Conservation (phyloP, 2,888 invertebrate species). For the Cylindroiulus punctatus region DNA sequence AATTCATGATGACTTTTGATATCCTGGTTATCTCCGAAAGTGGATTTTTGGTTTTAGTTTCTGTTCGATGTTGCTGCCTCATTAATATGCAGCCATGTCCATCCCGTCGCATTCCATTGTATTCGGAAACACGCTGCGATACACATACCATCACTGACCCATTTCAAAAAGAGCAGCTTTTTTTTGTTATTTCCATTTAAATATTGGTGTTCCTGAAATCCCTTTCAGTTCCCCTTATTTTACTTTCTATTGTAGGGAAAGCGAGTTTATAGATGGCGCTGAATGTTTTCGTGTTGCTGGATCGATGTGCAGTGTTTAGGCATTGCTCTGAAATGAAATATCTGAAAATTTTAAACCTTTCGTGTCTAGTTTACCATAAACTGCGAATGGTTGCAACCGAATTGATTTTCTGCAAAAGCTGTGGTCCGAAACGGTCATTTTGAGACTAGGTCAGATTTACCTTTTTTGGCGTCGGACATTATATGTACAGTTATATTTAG, state of each 20-base stretch:
- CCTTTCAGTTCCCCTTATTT: background rate
- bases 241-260: background rate
- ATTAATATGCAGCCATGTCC: constrained; percentile 7
- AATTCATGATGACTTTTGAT: background rate
- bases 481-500: background rate
- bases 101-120: background rate
- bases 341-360: too few species aligned
- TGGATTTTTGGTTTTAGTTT: background rate
- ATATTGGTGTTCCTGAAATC: background rate
- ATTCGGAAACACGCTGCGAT: constrained; percentile 1
- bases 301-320: too few species aligned
- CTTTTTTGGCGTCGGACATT: background rate
- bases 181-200: background rate
- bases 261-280: too few species aligned
- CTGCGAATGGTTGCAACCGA: too few species aligned
- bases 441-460: background rate
- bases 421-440: background rate
- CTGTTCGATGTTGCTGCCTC: background rate
- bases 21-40: background rate
- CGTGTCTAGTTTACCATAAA: too few species aligned
- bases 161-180: background rate
- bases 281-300: too few species aligned
- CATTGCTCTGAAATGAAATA: too few species aligned
- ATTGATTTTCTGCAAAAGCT: background rate
- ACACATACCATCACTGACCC: constrained; percentile 18